Evolutionary conservation across 2,113 vertebrate species (phyloP).

Genomic region (Peromyscus maniculatus): DNA sequence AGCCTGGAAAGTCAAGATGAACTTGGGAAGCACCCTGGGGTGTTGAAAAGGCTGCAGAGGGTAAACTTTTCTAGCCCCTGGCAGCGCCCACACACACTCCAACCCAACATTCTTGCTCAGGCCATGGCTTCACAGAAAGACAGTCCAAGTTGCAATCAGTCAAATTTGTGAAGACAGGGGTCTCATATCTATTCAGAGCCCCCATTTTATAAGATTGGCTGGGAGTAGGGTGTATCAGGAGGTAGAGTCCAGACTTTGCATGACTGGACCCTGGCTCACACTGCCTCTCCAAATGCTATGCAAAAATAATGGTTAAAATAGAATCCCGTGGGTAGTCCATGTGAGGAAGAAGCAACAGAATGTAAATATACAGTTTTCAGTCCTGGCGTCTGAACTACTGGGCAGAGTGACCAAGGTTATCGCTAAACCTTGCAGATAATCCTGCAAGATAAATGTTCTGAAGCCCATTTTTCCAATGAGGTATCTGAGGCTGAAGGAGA

Average conservation of each 20-base stretch:
- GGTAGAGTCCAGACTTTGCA: not conserved
- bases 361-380: not conserved
- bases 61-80: not conserved
- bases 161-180: not conserved
- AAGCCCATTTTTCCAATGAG: not conserved
- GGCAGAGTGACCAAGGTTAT: not conserved
- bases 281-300: not conserved
- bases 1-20: not conserved
- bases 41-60: not conserved
- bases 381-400: not conserved
- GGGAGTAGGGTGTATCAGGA: too few relatives aligned
- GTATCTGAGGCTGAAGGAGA: not conserved
- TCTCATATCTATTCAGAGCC: not conserved
- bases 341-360: not conserved
- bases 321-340: not conserved
- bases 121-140: not conserved
- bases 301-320: constrained; percentile 2
- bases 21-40: too few relatives aligned
- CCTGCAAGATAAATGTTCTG: constrained; percentile 5
- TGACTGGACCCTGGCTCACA: not conserved
- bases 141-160: not conserved
- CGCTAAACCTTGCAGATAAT: not conserved
- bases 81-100: not conserved
- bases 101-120: not conserved
- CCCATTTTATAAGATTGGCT: not conserved